Evolutionary conservation across 2,888 invertebrate species (phyloP).

Genomic region (Erebia aethiops): DNA sequence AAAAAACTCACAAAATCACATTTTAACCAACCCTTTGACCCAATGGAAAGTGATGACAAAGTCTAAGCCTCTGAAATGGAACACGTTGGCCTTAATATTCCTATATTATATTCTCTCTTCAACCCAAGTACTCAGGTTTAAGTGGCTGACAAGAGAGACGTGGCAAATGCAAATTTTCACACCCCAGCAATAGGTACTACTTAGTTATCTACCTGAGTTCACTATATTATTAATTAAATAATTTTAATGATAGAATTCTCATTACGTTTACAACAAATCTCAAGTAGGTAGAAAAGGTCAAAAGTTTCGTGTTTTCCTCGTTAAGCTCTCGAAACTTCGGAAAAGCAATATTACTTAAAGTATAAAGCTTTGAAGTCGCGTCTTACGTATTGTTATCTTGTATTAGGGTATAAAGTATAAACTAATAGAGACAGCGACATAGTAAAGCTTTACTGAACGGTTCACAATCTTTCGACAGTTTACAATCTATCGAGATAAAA

Average conservation of each 20-base stretch:
- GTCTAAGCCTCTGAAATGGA: background rate
- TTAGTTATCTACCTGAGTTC: background rate
- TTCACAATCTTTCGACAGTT: too few relatives aligned
- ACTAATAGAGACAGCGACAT: slow-evolving; percentile 44
- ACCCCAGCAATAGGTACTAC: background rate
- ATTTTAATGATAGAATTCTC: slow-evolving; percentile 22
- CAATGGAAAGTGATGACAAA: slow-evolving; percentile 11
- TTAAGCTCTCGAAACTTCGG: slow-evolving; percentile 57
- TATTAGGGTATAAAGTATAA: slow-evolving; percentile 51
- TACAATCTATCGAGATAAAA: too few relatives aligned
- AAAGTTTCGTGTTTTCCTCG: slow-evolving; percentile 65
- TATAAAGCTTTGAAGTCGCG: slow-evolving; percentile 46
- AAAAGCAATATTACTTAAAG: slow-evolving; percentile 53
- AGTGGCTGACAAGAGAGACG: background rate
- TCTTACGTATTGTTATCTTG: slow-evolving; percentile 49
- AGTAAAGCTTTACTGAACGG: too few relatives aligned
- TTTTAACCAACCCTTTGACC: background rate
- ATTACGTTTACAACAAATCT: slow-evolving; percentile 41
- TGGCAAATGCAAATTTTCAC: background rate
- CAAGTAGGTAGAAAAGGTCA: slow-evolving; percentile 49
- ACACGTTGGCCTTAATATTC: background rate
- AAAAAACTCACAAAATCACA: too few relatives aligned
- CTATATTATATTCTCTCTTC: background rate
- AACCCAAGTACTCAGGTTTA: background rate
- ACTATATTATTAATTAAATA: background rate